Conservation (phyloP, 2,113 vertebrate species). For the Dicaeum eximium region DNA sequence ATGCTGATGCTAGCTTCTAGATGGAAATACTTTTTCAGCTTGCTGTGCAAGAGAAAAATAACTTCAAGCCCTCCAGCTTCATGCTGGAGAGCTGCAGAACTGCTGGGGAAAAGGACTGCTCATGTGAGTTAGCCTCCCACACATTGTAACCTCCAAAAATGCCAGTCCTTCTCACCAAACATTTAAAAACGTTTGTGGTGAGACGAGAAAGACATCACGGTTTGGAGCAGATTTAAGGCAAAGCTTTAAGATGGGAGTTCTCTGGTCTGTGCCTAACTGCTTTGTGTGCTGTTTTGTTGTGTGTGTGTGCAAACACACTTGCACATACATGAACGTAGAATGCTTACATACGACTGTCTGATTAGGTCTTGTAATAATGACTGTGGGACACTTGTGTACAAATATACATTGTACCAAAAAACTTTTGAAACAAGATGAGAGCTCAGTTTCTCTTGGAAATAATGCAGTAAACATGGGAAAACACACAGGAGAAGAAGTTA, state of each 20-base stretch:
- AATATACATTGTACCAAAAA: background rate
- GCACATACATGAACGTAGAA: rapidly evolving
- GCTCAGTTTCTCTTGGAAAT: background rate
- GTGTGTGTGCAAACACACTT: background rate
- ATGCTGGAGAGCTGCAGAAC: background rate
- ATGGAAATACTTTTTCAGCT: background rate
- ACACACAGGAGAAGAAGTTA: background rate
- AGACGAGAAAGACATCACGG: background rate
- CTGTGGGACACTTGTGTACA: background rate
- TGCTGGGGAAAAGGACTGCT: rapidly evolving
- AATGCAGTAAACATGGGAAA: background rate
- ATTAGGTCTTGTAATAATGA: background rate
- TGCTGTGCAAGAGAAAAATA: background rate
- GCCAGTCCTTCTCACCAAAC: background rate
- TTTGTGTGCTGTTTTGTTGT: background rate
- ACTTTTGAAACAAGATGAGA: background rate
- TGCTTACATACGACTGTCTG: too few species aligned
- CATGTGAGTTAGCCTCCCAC: background rate
- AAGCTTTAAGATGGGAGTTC: background rate
- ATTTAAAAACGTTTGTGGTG: background rate
- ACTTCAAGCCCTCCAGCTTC: background rate
- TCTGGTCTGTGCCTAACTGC: background rate
- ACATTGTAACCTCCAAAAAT: background rate
- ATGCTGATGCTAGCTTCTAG: background rate
- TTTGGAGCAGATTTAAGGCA: background rate